These are phyloP conservation scores for Acronicta alni DNA, from an alignment of 2,888 invertebrate species.

Conservation along the genomic window DNA sequence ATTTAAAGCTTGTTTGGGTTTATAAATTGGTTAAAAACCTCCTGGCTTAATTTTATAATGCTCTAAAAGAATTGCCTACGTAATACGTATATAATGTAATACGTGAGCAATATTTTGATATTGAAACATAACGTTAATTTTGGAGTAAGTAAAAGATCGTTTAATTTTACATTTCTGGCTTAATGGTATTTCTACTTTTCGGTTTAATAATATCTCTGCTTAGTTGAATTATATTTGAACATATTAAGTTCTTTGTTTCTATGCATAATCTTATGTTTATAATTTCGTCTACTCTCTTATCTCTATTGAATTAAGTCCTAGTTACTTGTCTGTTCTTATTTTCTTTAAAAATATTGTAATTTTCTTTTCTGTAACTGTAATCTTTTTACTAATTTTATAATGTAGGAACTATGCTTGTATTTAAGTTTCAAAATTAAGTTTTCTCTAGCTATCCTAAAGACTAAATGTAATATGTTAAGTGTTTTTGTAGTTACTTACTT, in stretches of 20 bases:
- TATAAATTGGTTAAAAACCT: background rate
- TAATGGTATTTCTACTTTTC: background rate
- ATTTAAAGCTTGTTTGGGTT: background rate
- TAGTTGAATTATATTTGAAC: slow-evolving; percentile 7
- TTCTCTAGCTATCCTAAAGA: background rate
- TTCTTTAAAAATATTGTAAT: background rate
- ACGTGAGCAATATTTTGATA: too few relatives aligned
- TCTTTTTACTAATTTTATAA: background rate
- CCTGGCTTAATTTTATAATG: too few relatives aligned
- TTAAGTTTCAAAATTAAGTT: slow-evolving; percentile 4
- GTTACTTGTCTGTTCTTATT: background rate
- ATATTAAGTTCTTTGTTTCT: background rate
- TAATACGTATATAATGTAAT: too few relatives aligned
- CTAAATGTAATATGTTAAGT: slow-evolving; percentile 12
- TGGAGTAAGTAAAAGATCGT: background rate
- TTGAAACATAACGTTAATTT: too few relatives aligned
- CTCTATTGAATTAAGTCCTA: background rate
- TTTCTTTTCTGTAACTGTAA: slow-evolving; percentile 9
- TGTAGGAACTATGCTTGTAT: background rate
- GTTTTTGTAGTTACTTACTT: background rate
- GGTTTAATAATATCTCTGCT: background rate
- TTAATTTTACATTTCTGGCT: background rate
- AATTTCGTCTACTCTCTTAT: background rate
- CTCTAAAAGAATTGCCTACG: too few relatives aligned
- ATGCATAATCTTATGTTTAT: background rate